phyloP scores from a whole-genome alignment of 1,140 invertebrate species.

The Marisa cornuarietis region DNA sequence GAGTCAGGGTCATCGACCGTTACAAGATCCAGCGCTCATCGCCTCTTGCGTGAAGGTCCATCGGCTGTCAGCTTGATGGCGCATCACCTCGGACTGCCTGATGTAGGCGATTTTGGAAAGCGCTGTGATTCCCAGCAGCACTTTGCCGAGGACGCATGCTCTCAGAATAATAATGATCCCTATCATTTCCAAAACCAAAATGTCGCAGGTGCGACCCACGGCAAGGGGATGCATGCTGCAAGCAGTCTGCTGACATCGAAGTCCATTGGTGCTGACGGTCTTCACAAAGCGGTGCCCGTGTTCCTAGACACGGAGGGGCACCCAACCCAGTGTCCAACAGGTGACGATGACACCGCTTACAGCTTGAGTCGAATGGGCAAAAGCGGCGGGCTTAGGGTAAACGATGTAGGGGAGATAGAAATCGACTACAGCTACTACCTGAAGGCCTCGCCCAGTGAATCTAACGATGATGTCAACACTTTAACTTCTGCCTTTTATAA shows the following conservation, averaged over 20 bases:
- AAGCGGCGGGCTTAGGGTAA: constrained; percentile 6
- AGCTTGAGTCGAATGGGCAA: not conserved
- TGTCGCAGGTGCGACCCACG: not conserved
- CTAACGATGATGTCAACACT: constrained; percentile 21
- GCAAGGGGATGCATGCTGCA: not conserved
- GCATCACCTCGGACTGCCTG: too few relatives aligned
- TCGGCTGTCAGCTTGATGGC: too few relatives aligned
- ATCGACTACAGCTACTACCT: constrained; percentile 27
- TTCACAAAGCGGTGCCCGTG: constrained; percentile 16
- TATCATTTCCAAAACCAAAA: not conserved
- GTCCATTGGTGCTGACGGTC: not conserved
- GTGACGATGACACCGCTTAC: not conserved
- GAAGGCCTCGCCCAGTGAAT: constrained; percentile 19
- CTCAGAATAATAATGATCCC: too few relatives aligned
- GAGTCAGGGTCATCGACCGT: not conserved
- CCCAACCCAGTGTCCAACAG: not conserved
- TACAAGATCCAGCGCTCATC: too few relatives aligned
- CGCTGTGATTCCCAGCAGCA: too few relatives aligned
- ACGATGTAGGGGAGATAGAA: constrained; percentile 5
- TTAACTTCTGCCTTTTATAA: not conserved
- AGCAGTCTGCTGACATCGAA: not conserved
- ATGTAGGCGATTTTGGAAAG: too few relatives aligned
- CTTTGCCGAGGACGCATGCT: too few relatives aligned
- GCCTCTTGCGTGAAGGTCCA: too few relatives aligned
- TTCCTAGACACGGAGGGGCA: not conserved